phyloP scores from a whole-genome alignment of 2,888 invertebrate genomes.

The Cylindroiulus punctatus region DNA sequence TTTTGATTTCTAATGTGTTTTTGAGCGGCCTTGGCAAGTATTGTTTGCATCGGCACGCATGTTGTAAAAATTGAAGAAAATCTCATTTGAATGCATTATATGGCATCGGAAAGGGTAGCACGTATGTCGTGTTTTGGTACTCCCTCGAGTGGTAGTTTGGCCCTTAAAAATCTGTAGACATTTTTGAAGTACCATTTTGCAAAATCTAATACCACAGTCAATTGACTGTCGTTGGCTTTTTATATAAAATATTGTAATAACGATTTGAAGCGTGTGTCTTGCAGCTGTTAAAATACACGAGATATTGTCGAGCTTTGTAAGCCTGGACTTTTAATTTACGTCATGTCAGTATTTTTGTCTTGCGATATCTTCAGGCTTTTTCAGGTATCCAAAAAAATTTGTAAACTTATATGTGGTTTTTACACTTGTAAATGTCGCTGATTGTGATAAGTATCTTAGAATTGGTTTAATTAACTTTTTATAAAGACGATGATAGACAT shows the following conservation, averaged over 20 bases:
- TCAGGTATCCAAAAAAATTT: neutral
- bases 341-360: constrained; percentile 8
- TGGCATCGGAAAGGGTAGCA: neutral
- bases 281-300: neutral
- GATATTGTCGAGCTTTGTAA: constrained; percentile 5
- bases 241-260: constrained; percentile 9
- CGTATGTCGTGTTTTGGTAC: neutral
- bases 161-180: neutral
- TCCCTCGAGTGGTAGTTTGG: neutral
- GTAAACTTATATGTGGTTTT: constrained; percentile 10
- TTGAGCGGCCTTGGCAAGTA: neutral
- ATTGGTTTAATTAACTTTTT: neutral
- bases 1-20: neutral
- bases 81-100: neutral
- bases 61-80: neutral
- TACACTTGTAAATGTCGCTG: neutral
- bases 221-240: constrained; percentile 18
- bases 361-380: constrained; percentile 5
- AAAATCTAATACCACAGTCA: neutral
- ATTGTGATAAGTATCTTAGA: constrained; percentile 1
- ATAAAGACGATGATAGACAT: neutral
- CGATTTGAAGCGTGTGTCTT: neutral
- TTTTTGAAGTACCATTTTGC: neutral
- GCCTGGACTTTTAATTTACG: neutral
- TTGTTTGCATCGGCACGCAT: neutral